Evolutionary conservation across 92 coral and sea anemone species (phyloP), one percentile per base, ranked within the genome.

Genomic region (Pocillopora grandis): DNA sequence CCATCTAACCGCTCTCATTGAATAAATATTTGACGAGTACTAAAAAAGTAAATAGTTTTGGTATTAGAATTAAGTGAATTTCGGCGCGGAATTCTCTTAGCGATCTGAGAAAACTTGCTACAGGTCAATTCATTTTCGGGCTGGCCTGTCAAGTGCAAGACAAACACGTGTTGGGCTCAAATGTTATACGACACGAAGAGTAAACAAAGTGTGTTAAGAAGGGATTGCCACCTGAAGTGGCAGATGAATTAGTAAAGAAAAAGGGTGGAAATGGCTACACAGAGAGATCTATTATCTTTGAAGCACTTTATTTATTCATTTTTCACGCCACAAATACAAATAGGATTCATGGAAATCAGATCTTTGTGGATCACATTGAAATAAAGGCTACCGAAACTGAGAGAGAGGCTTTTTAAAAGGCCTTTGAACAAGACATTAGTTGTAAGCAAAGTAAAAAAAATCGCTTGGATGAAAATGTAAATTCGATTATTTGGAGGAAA

Each of bases 181-280:
- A 55, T 74, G 79, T 74, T 73, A 52, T 17, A 52, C 52, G 52
- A 33, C 15, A 62, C 12, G n/a, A 63, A 15, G 63, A 57, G 57
- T 9, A 64, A 31, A 62, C 52, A 49, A 75, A 19, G 16, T 63
- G 86, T 74, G 86, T 79, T 83, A 73, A 74, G 73, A 33, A 83
- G 49, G 62, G 59, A 86, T 52, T 56, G 61, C 87, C 87, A 80
- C 84, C 89, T 71, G 89, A 86, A 70, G 64, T 12, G 33, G 48
- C 37, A 49, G 33, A 77, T 83, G 31, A 73, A 83, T 83, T 42
- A 83, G 65, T 83, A 83, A 83, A 83, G 72, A 73, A 73, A 42
- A 18, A 23, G 52, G 35, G 37, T 62, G 52, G 73, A 37, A 19
- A 9, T 55, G 73, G 61, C 63, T 62, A 77, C 85, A 71, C 37